Evolutionary conservation across 2,113 vertebrate genomes (phyloP), one percentile per base, ranked within the genome.

Genomic region (Neodon shergylaensis): DNA sequence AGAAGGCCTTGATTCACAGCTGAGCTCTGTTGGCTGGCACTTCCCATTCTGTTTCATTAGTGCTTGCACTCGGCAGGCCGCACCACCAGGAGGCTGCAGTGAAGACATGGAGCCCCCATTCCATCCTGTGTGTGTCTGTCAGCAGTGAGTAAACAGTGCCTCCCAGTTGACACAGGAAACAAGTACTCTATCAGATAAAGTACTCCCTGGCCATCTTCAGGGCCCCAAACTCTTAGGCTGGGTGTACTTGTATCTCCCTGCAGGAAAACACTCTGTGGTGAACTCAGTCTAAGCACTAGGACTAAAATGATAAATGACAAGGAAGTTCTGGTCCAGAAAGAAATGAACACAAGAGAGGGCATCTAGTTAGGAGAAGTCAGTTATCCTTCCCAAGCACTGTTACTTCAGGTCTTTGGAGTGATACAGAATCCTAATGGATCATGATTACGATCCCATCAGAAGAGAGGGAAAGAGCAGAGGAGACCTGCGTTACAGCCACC

Each of bases 1-100:
- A 28, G 92, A 95, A 97, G 95, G 91, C 94, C 96, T 47, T 72
- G 72, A 92, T 82, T 97, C 98, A 94, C 96, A 97, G 98, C 98
- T 90, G 90, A 97, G 95, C 95, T 94, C 87, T 72, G 84, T 96
- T 97, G 78, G 68, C 84, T 66, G 85, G 92, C 33, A 14, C 22
- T 97, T 96, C 92, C 98, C 86, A 85, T 49, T 14, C 21, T 5
- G 58, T 95, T 72, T 79, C 92, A 95, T 95, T 92, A 96, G 95
- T 5, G 28, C 76, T 39, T 63, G 33, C 89, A 26, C 1, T 2
- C 21, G 16, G 77, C 58, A 58, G 58, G 58, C 70, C 17, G 22
- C 0, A 21, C 81, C 47, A 94, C 82, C 86, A 42, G 88, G 31
- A 91, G 84, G 83, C 47, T 94, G 92, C 93, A 97, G 85, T 24